Base-by-base conservation (phyloP, 2,888 invertebrate genomes). In the Melanophora roralis region DNA sequence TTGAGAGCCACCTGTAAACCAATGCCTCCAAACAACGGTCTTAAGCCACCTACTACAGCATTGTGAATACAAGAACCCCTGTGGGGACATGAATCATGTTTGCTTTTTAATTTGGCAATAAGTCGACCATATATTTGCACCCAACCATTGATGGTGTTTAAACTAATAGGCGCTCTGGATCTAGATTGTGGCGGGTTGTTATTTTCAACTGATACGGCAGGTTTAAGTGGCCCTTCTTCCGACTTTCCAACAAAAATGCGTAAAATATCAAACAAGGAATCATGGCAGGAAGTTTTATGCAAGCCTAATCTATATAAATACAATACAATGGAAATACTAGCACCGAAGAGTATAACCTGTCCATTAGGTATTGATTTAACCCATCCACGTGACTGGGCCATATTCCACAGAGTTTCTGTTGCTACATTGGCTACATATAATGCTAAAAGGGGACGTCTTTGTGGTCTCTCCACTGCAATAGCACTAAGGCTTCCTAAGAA, bases 381-480 rank as follows among this genome's bases (percentile, higher is more conserved):
- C 85, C 92, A 91, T 67, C 93, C 93, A 78, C 95, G 91, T 40
- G 92, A 91, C 34, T 92, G 91, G 3, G 93, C 92, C 93, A 95
- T 95, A 82, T 92, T 92, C 91, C 94, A 96, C 19, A 95, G 86
- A 0, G 95, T 94, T 90, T 96, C 96, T 1, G 95, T 94, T 2
- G 95, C 95, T 90, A 96, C 93, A 91, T 96, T 96, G 47, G 95
- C 93, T 21, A 96, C 94, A 88, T 97, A 96, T 16, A 96, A 91
- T 82, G 94, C 93, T 16, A 97, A 90, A 34, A 96, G 89, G 4
- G 93, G 92, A 72, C 96, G 91, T 83, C 96, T 92, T 32, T 93
- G 93, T 51, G 94, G 93, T 82, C 95, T 92, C 89, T 97, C 96
- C 51, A 96, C 91, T 38, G 94, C 85, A 87, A 97, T 95, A 51